These are phyloP conservation scores for Campoplex nolae DNA, from an alignment of 2,888 invertebrate species.

Conservation along the genomic window DNA sequence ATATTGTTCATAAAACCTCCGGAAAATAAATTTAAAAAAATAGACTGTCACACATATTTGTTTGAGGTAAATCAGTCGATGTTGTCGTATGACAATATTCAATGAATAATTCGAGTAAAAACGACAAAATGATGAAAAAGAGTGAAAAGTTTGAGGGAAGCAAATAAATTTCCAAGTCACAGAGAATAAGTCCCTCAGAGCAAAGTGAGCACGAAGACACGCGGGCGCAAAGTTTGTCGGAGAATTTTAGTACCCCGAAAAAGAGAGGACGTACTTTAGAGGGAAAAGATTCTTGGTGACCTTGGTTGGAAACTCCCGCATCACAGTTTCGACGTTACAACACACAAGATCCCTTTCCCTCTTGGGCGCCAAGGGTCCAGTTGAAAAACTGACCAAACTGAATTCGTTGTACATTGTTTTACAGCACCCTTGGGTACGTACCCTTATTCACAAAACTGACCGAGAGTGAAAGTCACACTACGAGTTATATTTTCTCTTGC, in stretches of 20 bases:
- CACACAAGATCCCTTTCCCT: background rate
- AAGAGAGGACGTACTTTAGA: conserved; percentile 43
- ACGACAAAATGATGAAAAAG: background rate
- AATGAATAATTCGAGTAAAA: too few species aligned
- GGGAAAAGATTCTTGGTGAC: conserved; percentile 36
- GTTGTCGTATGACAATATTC: background rate
- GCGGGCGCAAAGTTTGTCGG: conserved; percentile 60
- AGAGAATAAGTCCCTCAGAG: conserved; percentile 46
- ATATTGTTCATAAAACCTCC: background rate
- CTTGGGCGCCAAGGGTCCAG: conserved; percentile 48
- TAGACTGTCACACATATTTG: too few species aligned
- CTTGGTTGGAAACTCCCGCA: conserved; percentile 26
- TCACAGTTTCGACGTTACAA: conserved; percentile 10
- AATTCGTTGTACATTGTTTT: conserved; percentile 65
- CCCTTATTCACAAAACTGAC: conserved; percentile 8
- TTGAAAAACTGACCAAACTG: conserved; percentile 66
- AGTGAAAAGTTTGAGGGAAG: background rate
- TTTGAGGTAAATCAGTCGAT: too few species aligned
- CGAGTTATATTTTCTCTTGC: conserved; percentile 47
- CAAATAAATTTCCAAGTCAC: background rate
- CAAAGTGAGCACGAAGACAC: conserved; percentile 72
- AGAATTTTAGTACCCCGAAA: conserved; percentile 35
- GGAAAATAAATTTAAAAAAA: too few species aligned
- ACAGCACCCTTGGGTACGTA: conserved; percentile 53
- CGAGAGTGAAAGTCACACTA: conserved; percentile 57